Base-by-base conservation (phyloP, 2,888 invertebrate species). In the Charanyca ferruginea region DNA sequence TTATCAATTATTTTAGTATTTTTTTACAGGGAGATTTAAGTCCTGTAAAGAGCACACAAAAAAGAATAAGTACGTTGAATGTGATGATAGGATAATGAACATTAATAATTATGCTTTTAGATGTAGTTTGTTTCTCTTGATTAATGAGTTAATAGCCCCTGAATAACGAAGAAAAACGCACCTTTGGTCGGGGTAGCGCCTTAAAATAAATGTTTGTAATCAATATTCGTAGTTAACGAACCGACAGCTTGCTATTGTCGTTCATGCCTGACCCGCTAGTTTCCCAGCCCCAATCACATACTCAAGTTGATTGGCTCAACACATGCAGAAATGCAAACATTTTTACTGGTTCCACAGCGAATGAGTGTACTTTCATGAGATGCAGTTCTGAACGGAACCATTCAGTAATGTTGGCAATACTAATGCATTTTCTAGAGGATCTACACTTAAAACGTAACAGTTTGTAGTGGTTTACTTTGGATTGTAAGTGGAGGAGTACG, bases 221-320 rank as follows among this genome's bases (percentile, higher is more conserved):
- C n/a, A n/a, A n/a, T n/a, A n/a, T n/a, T n/a, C n/a, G n/a, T n/a
- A n/a, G n/a, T n/a, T n/a, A 9, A 16, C 5, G 28, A n/a, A 25
- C 1, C 18, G 7, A 8, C 16, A 5, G 11, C 8, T 2, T 6
- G 20, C n/a, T 25, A 11, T 42, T 23, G 6, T 7, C 49, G n/a
- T 20, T n/a, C 23, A 44, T 13, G 1, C 16, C 5, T 8, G 4
- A 20, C 28, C 59, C 75, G 73, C 73, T 41, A 2, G 9, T 70
- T 73, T 47, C 20, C 23, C 1, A 38, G 65, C 76, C 65, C 64
- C 62, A 80, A 60, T 69, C 62, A 63, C 54, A 74, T 83, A 83
- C 79, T 81, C 70, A 66, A 73, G 58, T 55, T 80, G 83, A 83
- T 83, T 83, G 83, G 68, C 65, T 74, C 44, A 66, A 67, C 55